These are phyloP conservation scores for Drosophila trapezifrons DNA, from an alignment of 1,140 invertebrate species.

Conservation along the genomic window DNA sequence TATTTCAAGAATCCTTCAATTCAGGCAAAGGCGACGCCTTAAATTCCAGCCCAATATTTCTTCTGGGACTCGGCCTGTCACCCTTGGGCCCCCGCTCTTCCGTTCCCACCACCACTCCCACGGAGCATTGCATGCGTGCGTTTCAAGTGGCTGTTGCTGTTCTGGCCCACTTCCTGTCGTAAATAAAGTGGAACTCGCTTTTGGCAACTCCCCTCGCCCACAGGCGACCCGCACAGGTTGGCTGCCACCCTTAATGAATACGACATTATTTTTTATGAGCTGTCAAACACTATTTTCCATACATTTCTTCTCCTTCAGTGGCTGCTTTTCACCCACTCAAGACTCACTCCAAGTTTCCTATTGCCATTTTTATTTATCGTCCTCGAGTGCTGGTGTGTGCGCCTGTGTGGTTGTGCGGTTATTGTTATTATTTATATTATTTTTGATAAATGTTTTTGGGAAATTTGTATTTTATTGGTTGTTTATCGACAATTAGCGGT, in stretches of 20 bases:
- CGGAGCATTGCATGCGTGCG: conserved; percentile 71
- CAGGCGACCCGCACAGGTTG: conserved; percentile 17
- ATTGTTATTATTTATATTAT: conserved; percentile 83
- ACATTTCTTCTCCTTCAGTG: conserved; percentile 50
- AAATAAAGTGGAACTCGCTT: conserved; percentile 78
- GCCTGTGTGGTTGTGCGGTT: conserved; percentile 52
- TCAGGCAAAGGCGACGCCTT: conserved; percentile 1
- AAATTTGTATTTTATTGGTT: conserved; percentile 83
- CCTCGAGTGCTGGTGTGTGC: conserved; percentile 29
- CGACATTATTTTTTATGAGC: conserved; percentile 83
- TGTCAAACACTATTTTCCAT: conserved; percentile 83
- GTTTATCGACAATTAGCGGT: conserved; percentile 83
- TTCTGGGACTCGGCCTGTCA: conserved; percentile 27
- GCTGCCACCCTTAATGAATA: conserved; percentile 73
- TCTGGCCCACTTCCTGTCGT: conserved; percentile 78
- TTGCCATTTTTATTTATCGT: conserved; percentile 77
- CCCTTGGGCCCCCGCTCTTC: background rate
- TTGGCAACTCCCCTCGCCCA: conserved; percentile 57
- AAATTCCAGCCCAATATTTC: conserved; percentile 72
- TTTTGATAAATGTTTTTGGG: conserved; percentile 82
- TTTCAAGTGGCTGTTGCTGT: conserved; percentile 74
- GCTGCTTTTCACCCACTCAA: conserved; percentile 41
- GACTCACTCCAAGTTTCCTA: conserved; percentile 60
- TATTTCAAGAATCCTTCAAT: conserved; percentile 1
- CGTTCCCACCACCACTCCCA: background rate